Evolutionary conservation across 2,888 invertebrate genomes (phyloP).

Genomic region (Scrobipalpa atriplicella): DNA sequence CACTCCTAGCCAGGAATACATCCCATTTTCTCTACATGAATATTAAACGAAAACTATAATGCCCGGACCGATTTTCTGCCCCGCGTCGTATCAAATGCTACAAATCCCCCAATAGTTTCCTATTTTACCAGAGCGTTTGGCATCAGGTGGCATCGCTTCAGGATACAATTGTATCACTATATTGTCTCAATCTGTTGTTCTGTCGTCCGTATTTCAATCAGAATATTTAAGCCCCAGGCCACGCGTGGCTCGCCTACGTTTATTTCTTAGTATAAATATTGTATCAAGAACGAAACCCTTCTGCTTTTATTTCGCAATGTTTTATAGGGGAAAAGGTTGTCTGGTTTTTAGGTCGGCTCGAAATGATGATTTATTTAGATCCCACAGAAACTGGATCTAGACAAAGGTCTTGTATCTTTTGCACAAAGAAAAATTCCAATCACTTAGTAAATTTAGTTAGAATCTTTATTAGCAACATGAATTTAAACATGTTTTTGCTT

Average conservation of each 20-base stretch:
- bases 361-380: conserved; percentile 15
- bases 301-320: conserved; percentile 4
- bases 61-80: not conserved
- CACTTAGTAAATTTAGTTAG: not conserved
- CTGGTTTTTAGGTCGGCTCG: not conserved
- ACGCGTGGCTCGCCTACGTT: not conserved
- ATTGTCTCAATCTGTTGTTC: conserved; percentile 2
- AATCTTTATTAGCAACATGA: no score
- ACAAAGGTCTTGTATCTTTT: not conserved
- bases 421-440: not conserved
- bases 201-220: not conserved
- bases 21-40: no score
- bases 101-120: conserved; percentile 14
- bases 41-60: no score
- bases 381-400: not conserved
- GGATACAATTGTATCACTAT: conserved; percentile 13
- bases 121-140: not conserved
- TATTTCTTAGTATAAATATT: conserved; percentile 13
- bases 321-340: conserved; percentile 10
- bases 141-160: conserved; percentile 19
- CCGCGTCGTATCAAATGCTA: not conserved
- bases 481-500: not conserved
- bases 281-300: conserved; percentile 9
- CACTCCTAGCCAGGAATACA: no score
- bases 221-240: conserved; percentile 15